phyloP scores from a whole-genome alignment of 2,113 vertebrate genomes.

The Psophia crepitans region DNA sequence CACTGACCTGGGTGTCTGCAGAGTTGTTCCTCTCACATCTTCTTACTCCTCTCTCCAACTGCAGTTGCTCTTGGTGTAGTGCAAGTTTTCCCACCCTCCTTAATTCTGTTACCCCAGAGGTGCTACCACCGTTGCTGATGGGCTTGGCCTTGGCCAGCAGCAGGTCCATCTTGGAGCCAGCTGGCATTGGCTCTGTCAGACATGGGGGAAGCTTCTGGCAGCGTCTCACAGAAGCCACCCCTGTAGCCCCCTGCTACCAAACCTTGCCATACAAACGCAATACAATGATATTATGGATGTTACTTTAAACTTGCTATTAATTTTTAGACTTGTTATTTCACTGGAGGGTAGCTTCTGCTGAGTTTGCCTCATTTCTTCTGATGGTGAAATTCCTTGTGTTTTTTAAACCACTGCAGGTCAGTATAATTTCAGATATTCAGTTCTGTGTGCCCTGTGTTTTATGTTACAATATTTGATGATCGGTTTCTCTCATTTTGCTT shows the following conservation, averaged over 20 bases:
- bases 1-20: background rate
- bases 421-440: background rate
- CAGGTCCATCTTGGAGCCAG: rapidly evolving
- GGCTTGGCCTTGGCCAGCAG: background rate
- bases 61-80: background rate
- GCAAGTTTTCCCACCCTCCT: background rate
- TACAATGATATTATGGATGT: background rate
- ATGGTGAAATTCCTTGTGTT: background rate
- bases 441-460: background rate
- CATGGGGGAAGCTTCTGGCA: background rate
- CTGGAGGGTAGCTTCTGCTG: background rate
- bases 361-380: background rate
- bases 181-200: background rate
- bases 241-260: background rate
- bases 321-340: background rate
- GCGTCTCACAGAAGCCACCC: background rate
- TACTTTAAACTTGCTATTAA: background rate
- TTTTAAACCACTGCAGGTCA: background rate
- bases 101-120: background rate
- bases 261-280: background rate
- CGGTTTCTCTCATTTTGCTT: background rate
- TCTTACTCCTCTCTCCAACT: background rate
- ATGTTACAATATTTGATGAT: background rate
- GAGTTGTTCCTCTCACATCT: background rate
- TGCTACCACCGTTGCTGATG: rapidly evolving